Percentiles rank a stretch among this genome's conserved stretches.
These are phyloP conservation scores for Hyperoplus immaculatus DNA, from an alignment of 2,797 vertebrate species.

Conservation along the genomic window DNA sequence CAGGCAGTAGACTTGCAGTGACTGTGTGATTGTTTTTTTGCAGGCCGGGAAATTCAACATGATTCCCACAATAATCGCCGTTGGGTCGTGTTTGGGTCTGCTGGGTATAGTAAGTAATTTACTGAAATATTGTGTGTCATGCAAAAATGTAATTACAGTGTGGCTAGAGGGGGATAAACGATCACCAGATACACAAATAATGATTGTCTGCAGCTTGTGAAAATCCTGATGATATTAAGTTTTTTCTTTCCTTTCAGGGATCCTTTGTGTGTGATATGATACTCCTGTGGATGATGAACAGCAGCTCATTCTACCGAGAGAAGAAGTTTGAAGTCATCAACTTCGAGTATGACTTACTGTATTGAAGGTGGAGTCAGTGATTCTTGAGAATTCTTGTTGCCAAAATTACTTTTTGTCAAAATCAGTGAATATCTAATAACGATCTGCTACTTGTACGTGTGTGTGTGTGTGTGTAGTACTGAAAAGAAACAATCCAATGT, in stretches of 20 bases:
- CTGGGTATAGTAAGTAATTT: slow-evolving; percentile 92
- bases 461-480: too few species aligned
- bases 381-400: too few species aligned
- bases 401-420: too few species aligned
- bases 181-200: slow-evolving; percentile 1
- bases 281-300: slow-evolving; percentile 94
- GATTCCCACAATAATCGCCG: slow-evolving; percentile 93
- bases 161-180: neutral
- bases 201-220: neutral
- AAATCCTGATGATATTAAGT: neutral
- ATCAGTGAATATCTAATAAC: too few species aligned
- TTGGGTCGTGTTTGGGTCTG: slow-evolving; percentile 94
- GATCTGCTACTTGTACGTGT: too few species aligned
- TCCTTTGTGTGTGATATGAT: slow-evolving; percentile 96
- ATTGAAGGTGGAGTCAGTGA: neutral
- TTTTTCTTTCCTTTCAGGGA: slow-evolving; percentile 84
- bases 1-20: neutral
- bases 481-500: too few species aligned
- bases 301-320: slow-evolving; percentile 93
- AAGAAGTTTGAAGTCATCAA: slow-evolving; percentile 95
- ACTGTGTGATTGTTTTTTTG: slow-evolving; percentile 64
- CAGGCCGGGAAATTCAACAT: slow-evolving; percentile 97
- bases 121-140: slow-evolving; percentile 3
- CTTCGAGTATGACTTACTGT: slow-evolving; percentile 88
- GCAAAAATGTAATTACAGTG: slow-evolving; percentile 11